Evolutionary conservation across 1,140 invertebrate species (phyloP).

Genomic region (Wiebesia pumilae): DNA sequence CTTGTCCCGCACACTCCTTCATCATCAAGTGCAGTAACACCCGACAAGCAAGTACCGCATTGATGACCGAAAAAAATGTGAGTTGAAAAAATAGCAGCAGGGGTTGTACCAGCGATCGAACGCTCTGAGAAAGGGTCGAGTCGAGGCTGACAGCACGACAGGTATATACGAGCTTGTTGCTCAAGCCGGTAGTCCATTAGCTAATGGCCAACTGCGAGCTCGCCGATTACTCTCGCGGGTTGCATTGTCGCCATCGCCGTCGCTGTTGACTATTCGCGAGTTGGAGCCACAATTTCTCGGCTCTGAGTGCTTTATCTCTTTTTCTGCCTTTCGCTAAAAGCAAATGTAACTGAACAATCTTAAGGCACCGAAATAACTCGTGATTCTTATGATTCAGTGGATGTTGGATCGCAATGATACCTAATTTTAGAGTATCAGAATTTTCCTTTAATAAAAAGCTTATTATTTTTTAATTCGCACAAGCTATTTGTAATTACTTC

Average conservation of each 20-base stretch:
- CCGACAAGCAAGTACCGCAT: neutral
- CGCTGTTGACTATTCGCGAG: neutral
- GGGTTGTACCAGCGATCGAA: neutral
- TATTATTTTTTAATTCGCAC: too few species aligned
- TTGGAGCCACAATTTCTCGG: neutral
- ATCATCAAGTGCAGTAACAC: neutral
- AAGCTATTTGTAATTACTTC: too few species aligned
- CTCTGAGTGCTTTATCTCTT: conserved; percentile 22
- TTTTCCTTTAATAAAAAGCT: too few species aligned
- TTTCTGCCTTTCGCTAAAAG: conserved; percentile 7
- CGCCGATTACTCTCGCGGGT: conserved; percentile 61
- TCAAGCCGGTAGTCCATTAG: conserved; percentile 71
- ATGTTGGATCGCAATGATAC: too few species aligned
- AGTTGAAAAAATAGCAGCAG: too few species aligned
- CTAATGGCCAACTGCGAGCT: conserved; percentile 64
- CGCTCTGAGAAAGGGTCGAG: conserved; percentile 21
- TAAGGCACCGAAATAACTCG: conserved; percentile 44
- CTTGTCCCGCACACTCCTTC: too few species aligned
- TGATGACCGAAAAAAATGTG: too few species aligned
- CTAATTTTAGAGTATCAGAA: too few species aligned
- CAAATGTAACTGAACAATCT: conserved; percentile 1
- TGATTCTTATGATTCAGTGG: conserved; percentile 35
- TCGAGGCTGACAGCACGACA: conserved; percentile 44
- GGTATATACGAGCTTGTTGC: conserved; percentile 54
- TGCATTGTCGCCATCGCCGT: neutral